A percentile compares a stretch with the other conserved stretches of the same genome.
These are phyloP conservation scores for Mactromeris polynyma DNA, from an alignment of 2,888 invertebrate species.

Conservation along the genomic window DNA sequence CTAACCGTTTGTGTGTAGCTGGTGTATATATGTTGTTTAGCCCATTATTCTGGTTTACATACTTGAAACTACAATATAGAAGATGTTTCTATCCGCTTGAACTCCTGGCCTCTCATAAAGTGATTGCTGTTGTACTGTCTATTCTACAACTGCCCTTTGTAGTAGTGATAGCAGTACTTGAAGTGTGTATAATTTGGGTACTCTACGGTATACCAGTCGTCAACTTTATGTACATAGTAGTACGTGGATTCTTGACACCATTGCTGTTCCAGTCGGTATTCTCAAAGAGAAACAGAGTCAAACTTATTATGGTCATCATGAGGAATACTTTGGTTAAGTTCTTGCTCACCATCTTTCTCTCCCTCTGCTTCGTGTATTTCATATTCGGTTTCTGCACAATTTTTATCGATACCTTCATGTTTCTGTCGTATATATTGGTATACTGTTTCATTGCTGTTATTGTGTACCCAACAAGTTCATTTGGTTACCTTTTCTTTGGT, in stretches of 20 bases:
- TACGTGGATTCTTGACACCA: constrained; percentile 23
- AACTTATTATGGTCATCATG: constrained; percentile 10
- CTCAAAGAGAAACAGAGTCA: background rate
- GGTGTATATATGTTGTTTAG: constrained; percentile 31
- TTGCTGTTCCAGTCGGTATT: constrained; percentile 41
- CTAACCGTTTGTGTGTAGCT: background rate
- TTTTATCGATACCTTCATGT: constrained; percentile 44
- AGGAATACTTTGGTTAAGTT: background rate
- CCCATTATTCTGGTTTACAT: constrained; percentile 25
- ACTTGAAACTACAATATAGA: background rate
- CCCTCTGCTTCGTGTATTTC: constrained; percentile 19
- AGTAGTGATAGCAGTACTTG: constrained; percentile 19
- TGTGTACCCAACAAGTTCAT: constrained; percentile 44
- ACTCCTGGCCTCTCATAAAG: background rate
- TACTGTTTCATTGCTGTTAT: constrained; percentile 45
- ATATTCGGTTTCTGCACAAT: constrained; percentile 34
- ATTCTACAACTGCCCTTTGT: constrained; percentile 1
- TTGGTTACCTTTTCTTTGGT: constrained; percentile 59
- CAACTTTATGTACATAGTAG: constrained; percentile 35
- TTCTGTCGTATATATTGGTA: constrained; percentile 42
- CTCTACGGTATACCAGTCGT: constrained; percentile 24
- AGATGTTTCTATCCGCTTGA: background rate
- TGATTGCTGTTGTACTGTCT: background rate
- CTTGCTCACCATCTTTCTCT: background rate
- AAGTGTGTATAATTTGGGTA: constrained; percentile 37